A percentile compares a stretch with the other conserved stretches of the same genome.
Evolutionary conservation across 2,888 invertebrate genomes (phyloP).

Genomic region (Thelaira solivaga): DNA sequence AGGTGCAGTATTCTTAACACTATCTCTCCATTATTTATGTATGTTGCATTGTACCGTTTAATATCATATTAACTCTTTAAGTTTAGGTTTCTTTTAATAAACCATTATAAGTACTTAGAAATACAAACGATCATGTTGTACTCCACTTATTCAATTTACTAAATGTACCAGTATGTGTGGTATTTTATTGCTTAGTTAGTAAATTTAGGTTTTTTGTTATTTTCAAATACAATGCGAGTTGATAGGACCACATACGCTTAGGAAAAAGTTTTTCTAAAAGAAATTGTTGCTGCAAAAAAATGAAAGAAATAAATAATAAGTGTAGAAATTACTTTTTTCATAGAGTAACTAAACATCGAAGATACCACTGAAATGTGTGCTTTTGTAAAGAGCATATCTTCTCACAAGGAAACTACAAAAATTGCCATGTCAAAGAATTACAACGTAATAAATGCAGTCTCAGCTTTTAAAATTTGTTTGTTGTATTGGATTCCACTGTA

Average conservation of each 20-base stretch:
- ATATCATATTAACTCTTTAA: neutral
- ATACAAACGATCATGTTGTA: neutral
- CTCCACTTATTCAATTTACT: constrained; percentile 5
- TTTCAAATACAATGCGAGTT: neutral
- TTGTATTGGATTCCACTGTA: too few relatives aligned
- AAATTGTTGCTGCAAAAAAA: neutral
- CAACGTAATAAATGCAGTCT: too few relatives aligned
- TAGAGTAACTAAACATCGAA: too few relatives aligned
- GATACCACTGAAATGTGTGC: too few relatives aligned
- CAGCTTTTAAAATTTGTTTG: too few relatives aligned
- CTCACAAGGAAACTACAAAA: too few relatives aligned
- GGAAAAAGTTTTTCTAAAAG: neutral
- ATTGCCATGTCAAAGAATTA: too few relatives aligned
- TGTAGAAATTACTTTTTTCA: too few relatives aligned
- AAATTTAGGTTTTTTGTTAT: neutral
- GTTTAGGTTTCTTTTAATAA: too few relatives aligned
- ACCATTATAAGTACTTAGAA: too few relatives aligned
- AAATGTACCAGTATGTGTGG: constrained; percentile 38
- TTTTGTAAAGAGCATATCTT: too few relatives aligned
- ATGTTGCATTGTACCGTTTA: neutral
- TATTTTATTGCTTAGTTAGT: constrained; percentile 12
- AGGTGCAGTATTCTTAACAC: constrained; percentile 40
- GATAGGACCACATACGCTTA: neutral
- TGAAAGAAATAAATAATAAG: constrained; percentile 1
- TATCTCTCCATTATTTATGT: neutral